Evolutionary conservation across 1,140 invertebrate species (phyloP), one percentile per base, ranked within the genome.

Genomic region (Druon quercuslanigerum): DNA sequence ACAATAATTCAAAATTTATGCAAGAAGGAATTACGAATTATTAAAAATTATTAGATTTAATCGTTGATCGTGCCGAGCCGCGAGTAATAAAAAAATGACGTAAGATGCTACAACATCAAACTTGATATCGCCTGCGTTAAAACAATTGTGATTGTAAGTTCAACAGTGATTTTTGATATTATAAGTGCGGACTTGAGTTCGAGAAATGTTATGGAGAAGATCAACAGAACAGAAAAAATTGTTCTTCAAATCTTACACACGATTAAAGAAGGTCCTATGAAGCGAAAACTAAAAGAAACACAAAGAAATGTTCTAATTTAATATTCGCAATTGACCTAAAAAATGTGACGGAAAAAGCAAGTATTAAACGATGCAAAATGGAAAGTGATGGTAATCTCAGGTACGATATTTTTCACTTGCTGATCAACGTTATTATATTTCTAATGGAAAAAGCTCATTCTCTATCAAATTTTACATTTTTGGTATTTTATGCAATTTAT

Each of bases 341-440:
- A 14, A 60, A 60, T 33, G 33, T 60, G 57, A 60, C 40, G 57
- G 14, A 60, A 60, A 60, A 13, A 25, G 57, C n/a, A 57, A 56
- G 54, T 56, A 19, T 60, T 16, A 14, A 66, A 40, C 25, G 40
- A 46, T 46, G 40, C 40, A 46, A 46, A 46, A 66, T 66, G 60
- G 25, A 66, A 66, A 66, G 25, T 66, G 60, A 66, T 14, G 33
- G 60, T 66, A 66, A 66, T 66, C n/a, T 66, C 25, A 66, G 60
- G 60, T 66, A 66, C 9, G n/a, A n/a, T 9, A 0, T 17, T 54
- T 54, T n/a, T 9, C 17, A n/a, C 52, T 1, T 54, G 8, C 17
- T 54, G n/a, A 54, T 7, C n/a, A 9, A 9, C 0, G 17, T 17
- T 54, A 17, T n/a, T n/a, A 54, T 17, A 54, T 17, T 54, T 54